These are phyloP conservation scores for human DNA, from an alignment of 2,113 vertebrate species.

Conservation along the genomic window DNA sequence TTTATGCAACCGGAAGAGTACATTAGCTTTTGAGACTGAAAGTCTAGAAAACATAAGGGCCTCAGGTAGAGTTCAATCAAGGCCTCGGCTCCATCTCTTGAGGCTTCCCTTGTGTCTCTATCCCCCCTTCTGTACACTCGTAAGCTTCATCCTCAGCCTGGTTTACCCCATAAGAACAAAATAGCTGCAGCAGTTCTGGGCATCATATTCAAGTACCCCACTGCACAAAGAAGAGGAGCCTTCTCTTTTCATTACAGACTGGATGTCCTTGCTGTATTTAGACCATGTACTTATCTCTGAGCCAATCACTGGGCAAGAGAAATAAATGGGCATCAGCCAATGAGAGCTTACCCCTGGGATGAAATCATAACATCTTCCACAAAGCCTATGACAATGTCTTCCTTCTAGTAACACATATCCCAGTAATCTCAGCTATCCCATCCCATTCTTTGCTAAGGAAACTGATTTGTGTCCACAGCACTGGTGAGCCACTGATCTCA, in stretches of 20 bases:
- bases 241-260: background rate
- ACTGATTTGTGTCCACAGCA: background rate
- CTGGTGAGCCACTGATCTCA: background rate
- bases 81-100: background rate
- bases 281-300: background rate
- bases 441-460: background rate
- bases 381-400: background rate
- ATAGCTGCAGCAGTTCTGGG: background rate
- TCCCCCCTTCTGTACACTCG: background rate
- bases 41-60: background rate
- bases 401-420: background rate
- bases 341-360: background rate
- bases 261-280: background rate
- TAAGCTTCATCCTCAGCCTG: background rate
- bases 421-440: background rate
- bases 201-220: background rate
- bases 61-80: background rate
- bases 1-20: background rate
- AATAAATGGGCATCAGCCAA: background rate
- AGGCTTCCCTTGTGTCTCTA: background rate
- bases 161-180: background rate
- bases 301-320: background rate
- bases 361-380: background rate
- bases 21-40: background rate
- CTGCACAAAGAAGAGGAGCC: background rate